These are phyloP conservation scores for Timema podura DNA, from an alignment of 2,888 invertebrate species.

Conservation along the genomic window DNA sequence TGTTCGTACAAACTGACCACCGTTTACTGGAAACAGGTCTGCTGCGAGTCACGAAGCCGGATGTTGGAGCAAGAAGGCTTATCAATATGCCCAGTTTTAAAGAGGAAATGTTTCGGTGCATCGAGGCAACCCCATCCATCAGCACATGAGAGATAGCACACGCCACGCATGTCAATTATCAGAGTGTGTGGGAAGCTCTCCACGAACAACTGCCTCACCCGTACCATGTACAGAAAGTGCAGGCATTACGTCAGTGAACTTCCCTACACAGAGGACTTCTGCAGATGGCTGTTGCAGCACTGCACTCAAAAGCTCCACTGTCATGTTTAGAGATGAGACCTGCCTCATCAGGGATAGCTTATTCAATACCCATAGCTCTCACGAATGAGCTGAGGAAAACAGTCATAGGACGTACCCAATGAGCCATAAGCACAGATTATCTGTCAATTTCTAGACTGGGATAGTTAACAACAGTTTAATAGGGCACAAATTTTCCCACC, in stretches of 20 bases:
- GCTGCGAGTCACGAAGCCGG: background rate
- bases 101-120: background rate
- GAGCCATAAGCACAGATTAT: background rate
- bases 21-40: background rate
- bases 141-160: background rate
- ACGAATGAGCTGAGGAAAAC: conserved; percentile 1
- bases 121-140: background rate
- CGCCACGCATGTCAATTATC: background rate
- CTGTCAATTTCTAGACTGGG: background rate
- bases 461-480: background rate
- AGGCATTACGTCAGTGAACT: background rate
- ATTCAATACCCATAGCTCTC: background rate
- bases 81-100: background rate
- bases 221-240: background rate
- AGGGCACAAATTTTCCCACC: background rate
- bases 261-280: too few species aligned
- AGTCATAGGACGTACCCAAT: background rate
- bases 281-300: too few species aligned
- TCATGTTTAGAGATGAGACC: background rate
- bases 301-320: background rate
- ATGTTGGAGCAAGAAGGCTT: background rate
- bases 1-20: background rate
- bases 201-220: background rate
- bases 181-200: background rate
- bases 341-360: conserved; percentile 6